Percentiles rank a stretch among this genome's conserved stretches.
Evolutionary conservation across 2,797 vertebrate genomes (phyloP).

Genomic region (Zenarchopterus dispar): DNA sequence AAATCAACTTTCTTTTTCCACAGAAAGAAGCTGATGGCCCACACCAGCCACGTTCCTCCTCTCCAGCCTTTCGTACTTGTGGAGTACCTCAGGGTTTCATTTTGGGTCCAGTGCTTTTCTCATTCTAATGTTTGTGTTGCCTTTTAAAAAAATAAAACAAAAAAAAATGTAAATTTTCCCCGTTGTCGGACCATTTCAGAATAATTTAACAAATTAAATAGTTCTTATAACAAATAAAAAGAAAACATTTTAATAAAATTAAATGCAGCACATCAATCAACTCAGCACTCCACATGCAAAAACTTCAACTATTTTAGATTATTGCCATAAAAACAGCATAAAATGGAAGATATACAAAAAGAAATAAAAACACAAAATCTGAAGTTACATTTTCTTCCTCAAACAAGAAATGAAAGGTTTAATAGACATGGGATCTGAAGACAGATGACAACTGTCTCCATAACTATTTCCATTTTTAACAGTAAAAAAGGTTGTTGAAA

Average conservation of each 20-base stretch:
- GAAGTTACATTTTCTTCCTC: not conserved
- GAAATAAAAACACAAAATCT: not conserved
- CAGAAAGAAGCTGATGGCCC: too few relatives aligned
- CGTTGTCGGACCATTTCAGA: not conserved
- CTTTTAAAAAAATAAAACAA: too few relatives aligned
- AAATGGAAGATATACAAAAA: slow-evolving; percentile 22
- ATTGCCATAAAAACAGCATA: slow-evolving; percentile 35
- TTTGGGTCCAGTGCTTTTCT: too few relatives aligned
- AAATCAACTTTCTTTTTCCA: too few relatives aligned
- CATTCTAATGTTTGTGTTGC: too few relatives aligned
- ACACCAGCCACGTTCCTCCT: too few relatives aligned
- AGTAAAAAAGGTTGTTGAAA: slow-evolving; percentile 26
- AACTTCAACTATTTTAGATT: slow-evolving; percentile 22
- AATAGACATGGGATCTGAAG: slow-evolving; percentile 26
- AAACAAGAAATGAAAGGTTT: slow-evolving; percentile 28
- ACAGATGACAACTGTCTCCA: slow-evolving; percentile 13
- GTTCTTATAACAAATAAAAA: not conserved
- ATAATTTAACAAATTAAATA: not conserved
- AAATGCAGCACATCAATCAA: slow-evolving; percentile 52
- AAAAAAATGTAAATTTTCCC: too few relatives aligned
- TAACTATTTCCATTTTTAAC: slow-evolving; percentile 26
- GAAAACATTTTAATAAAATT: slow-evolving; percentile 70
- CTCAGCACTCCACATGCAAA: slow-evolving; percentile 47
- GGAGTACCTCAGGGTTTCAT: too few relatives aligned
- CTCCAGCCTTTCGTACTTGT: too few relatives aligned